Evolutionary conservation across 2,113 vertebrate genomes (phyloP), one percentile per base, ranked within the genome.

Genomic region (Pachycephala philippinensis): DNA sequence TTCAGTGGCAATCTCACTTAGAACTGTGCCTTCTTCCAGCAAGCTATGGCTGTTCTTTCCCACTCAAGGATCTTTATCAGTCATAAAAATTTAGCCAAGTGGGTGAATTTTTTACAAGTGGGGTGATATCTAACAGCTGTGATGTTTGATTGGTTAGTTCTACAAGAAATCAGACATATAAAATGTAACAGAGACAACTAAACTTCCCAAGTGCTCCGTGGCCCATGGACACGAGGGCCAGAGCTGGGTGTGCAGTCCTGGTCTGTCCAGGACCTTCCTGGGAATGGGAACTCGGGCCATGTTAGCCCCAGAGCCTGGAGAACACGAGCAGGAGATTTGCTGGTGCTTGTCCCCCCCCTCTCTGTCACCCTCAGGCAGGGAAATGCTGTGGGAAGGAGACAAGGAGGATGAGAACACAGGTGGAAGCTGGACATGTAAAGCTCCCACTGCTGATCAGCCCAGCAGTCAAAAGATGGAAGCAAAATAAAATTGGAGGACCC

Each of bases 181-280:
- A 63, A 82, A 74, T 3, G 15, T 24, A 20, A 22, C 2, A 66
- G 21, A 76, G 60, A 61, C 7, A 80, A 17, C 5, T 27, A 24
- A 88, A 37, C 26, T 68, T 74, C 37, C 26, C 20, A 50, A 1
- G 11, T 66, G 23, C 30, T 57, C 54, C 26, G 18, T 39, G 19
- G 12, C 40, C 65, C 44, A 7, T 13, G 18, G 42, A 23, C 12
- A 9, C 1, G 0, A 6, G n/a, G 13, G n/a, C 3, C 17, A 57
- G 64, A 70, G 42, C n/a, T 61, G 39, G n/a, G 22, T 52, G 7
- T 18, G 37, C 15, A 84, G 13, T 13, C 45, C 83, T 60, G 30
- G 18, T 20, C 13, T 54, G 30, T 59, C 27, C 63, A 64, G 63
- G 13, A 64, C 14, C 26, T 77, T 61, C 52, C 47, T 45, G 49